Percentiles rank a stretch among this genome's conserved stretches.
Evolutionary conservation across 2,888 invertebrate genomes (phyloP).

Genomic region (Asteroscopus sphinx): DNA sequence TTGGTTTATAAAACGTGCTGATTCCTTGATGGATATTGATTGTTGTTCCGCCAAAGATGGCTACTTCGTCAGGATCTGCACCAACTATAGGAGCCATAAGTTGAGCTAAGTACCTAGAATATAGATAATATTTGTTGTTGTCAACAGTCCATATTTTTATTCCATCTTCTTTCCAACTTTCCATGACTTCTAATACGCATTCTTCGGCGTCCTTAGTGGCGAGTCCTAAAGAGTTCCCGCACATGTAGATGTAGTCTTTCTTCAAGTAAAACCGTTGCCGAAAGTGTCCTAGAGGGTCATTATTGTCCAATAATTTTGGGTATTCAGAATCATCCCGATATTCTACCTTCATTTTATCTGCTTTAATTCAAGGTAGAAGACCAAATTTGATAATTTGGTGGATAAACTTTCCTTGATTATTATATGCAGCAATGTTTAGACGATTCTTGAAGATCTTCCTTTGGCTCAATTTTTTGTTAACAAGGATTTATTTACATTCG

Average conservation of each 20-base stretch:
- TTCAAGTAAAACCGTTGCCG: conserved; percentile 75
- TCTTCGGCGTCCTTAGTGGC: conserved; percentile 78
- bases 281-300: conserved; percentile 74
- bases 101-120: conserved; percentile 69
- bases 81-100: conserved; percentile 79
- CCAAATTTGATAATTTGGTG: no score
- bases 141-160: conserved; percentile 77
- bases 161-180: conserved; percentile 77
- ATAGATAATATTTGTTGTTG: conserved; percentile 74
- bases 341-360: conserved; percentile 59
- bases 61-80: conserved; percentile 74
- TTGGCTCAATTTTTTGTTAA: no score
- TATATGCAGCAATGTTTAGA: no score
- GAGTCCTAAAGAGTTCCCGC: conserved; percentile 81
- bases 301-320: conserved; percentile 73
- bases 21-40: conserved; percentile 78
- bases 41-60: conserved; percentile 73
- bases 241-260: conserved; percentile 76
- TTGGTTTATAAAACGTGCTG: conserved; percentile 81
- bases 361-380: no score
- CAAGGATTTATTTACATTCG: no score
- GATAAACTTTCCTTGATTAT: no score
- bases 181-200: conserved; percentile 61
- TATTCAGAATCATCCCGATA: conserved; percentile 71
- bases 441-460: no score